Evolutionary conservation across 2,797 vertebrate species (phyloP), one percentile per base, ranked within the genome.

Genomic region (Mus spretus): DNA sequence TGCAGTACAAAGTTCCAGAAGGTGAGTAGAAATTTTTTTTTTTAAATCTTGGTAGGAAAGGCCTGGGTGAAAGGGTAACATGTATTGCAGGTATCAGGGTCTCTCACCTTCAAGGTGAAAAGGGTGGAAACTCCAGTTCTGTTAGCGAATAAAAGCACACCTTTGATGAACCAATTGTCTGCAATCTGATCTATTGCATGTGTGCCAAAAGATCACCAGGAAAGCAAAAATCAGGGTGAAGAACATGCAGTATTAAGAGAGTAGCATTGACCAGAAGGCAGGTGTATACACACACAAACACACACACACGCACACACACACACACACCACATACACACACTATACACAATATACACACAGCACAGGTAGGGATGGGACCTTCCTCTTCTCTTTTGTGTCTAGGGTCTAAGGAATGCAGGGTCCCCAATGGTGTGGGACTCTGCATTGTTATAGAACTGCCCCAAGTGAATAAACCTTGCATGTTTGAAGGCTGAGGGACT

Each of bases 231-330:
- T n/a, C n/a, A n/a, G n/a, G n/a, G n/a, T n/a, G n/a, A n/a, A 47
- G 44, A 31, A 82, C 78, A 24, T 82, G 8, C 15, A 90, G 65
- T 89, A 82, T 88, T 15, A 26, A 95, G 78, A 80, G 57, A 90
- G 22, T 87, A 47, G 85, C 8, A 50, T 53, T 37, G 6, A 47
- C 75, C 31, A 89, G 95, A 89, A 85, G 19, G 19, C 65, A 17
- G 17, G 8, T 10, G 37, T 8, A 37, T 19, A 72, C 70, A 70
- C 67, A 72, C 70, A 37, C n/a, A 70, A 34, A 70, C 65, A 67
- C 65, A 67, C 65, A 70, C 67, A 67, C 63, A 67, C 63, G 67
- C 63, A 67, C 63, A 67, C 63, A 67, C 63, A 67, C 65, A 65
- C 63, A 65, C 63, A n/a, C 34, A n/a, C 67, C 44, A 44, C 44